Conservation (phyloP, 2,797 vertebrate species). For the Periophthalmus magnuspinnatus region DNA sequence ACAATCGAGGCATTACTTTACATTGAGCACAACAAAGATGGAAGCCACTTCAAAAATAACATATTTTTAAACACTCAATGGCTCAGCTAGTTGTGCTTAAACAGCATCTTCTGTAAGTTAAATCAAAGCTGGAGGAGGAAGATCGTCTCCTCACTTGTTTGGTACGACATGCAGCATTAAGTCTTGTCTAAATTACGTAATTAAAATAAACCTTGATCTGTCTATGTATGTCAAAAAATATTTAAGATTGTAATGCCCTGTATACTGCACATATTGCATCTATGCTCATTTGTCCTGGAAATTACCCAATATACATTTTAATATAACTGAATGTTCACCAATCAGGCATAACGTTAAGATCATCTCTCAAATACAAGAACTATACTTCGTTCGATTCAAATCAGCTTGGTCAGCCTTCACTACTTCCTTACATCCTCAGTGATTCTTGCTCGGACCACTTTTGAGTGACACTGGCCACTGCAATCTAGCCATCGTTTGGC, state of each 20-base stretch:
- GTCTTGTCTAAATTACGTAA: slow-evolving; percentile 31
- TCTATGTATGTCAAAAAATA: slow-evolving; percentile 36
- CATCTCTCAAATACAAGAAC: not conserved
- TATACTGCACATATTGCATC: slow-evolving; percentile 48
- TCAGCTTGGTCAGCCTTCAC: not conserved
- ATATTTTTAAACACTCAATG: slow-evolving; percentile 23
- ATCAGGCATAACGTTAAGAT: slow-evolving; percentile 6
- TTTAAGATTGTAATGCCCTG: slow-evolving; percentile 69
- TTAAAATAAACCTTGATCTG: slow-evolving; percentile 15
- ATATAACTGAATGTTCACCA: slow-evolving; percentile 8
- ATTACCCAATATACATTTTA: slow-evolving; percentile 15
- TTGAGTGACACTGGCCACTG: not conserved
- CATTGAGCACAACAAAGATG: slow-evolving; percentile 8
- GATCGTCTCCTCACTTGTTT: slow-evolving; percentile 40
- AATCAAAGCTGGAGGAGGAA: slow-evolving; percentile 16
- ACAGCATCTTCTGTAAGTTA: slow-evolving; percentile 25
- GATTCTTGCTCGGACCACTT: not conserved
- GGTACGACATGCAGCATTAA: slow-evolving; percentile 68
- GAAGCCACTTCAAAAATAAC: slow-evolving; percentile 16
- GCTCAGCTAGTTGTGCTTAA: slow-evolving; percentile 31
- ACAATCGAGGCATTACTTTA: slow-evolving; percentile 8
- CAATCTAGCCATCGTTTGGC: not conserved
- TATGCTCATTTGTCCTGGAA: slow-evolving; percentile 40
- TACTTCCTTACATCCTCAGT: not conserved
- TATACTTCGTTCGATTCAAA: not conserved